phyloP scores from a whole-genome alignment of 1,140 invertebrate species.

The Kradibia gibbosae region DNA sequence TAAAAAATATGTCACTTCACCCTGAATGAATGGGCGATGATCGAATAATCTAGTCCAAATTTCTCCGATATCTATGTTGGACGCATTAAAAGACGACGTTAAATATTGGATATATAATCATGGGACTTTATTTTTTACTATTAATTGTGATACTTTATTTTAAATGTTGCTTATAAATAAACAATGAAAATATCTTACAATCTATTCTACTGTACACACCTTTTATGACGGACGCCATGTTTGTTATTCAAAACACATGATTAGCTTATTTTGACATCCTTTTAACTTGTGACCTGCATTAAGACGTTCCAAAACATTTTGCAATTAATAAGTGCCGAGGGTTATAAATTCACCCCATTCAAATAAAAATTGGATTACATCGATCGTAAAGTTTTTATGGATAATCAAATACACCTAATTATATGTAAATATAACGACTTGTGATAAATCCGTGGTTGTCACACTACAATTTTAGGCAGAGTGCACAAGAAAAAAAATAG shows the following conservation, averaged over 20 bases:
- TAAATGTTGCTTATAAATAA: neutral
- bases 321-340: too few relatives aligned
- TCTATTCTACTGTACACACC: constrained; percentile 54
- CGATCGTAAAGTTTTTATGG: too few relatives aligned
- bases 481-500: too few relatives aligned
- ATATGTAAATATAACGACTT: too few relatives aligned
- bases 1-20: constrained; percentile 86
- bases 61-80: constrained; percentile 81
- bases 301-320: too few relatives aligned
- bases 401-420: too few relatives aligned
- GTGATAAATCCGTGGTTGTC: too few relatives aligned
- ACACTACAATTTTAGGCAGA: too few relatives aligned
- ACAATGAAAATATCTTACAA: neutral
- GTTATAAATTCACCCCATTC: too few relatives aligned
- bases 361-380: too few relatives aligned
- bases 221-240: constrained; percentile 70
- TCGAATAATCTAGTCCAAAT: constrained; percentile 88
- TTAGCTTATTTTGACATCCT: too few relatives aligned
- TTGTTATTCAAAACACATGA: constrained; percentile 57
- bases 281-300: too few relatives aligned
- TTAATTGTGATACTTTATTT: neutral
- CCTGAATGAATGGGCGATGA: constrained; percentile 85
- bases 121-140: constrained; percentile 1
- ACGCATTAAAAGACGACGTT: constrained; percentile 18
- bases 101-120: constrained; percentile 41